Base-by-base conservation (phyloP, 2,113 vertebrate species). In the Protobothrops mucrosquamatus region DNA sequence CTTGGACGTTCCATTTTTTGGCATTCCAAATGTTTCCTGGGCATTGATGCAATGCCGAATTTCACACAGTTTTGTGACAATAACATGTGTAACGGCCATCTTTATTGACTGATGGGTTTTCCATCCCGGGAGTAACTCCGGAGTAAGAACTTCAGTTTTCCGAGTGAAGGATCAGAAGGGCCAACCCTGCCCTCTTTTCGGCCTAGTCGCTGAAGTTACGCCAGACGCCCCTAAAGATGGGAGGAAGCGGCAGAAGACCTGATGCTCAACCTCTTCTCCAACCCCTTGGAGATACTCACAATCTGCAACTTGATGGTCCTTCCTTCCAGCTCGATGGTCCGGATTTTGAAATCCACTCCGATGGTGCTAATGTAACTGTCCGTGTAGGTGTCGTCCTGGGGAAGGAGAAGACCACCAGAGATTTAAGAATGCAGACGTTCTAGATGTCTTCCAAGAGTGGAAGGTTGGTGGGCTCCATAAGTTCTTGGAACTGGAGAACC, bases 321-420 rank as follows among this genome's bases (percentile, higher is more conserved):
- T 2, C 95, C 96, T 52, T 96, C 96, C 69, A 96, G 48, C 59
- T 95, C 94, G 3, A 96, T 81, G 34, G 95, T 96, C 48, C 95
- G 90, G 85, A 96, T 96, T 88, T 95, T 96, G 93, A 96, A 96
- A 91, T 95, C 96, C 0, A 96, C 95, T 22, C 96, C 96, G 1
- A 95, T 96, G 55, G 96, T 96, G 52, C 95, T 95, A 85, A 95
- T 95, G 92, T 95, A 95, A n/a, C 94, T 95, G 91, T 95, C 95
- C 0, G 95, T 95, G 69, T 95, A 95, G 24, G 92, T 94, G 43
- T 95, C 95, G 54, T 95, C 95, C 95, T 95, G 26, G 56, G 20
- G 48, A 18, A 64, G 39, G 0, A 9, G 64, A 48, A 12, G 55
- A 26, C 54, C 6, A 15, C 6, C 8, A 0, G 2, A 5, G 85